These are phyloP conservation scores for Marmota flaviventris DNA, from an alignment of 2,113 vertebrate species.

Conservation along the genomic window DNA sequence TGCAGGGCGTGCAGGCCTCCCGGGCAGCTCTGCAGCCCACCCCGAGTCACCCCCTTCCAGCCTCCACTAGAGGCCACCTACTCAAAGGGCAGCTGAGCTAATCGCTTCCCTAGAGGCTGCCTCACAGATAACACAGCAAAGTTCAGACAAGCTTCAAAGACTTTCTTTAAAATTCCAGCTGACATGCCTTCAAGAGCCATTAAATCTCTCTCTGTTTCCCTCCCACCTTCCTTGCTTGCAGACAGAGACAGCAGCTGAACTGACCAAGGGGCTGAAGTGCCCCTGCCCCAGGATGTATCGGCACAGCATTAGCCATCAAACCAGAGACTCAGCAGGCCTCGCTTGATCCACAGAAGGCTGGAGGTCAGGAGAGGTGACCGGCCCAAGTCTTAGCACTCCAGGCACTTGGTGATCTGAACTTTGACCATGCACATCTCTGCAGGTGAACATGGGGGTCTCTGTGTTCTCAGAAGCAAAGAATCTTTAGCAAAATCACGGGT, in stretches of 20 bases:
- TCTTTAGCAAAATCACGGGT: neutral
- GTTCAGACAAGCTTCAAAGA: conserved; percentile 51
- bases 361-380: neutral
- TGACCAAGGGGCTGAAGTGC: neutral
- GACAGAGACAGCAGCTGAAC: neutral
- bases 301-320: neutral
- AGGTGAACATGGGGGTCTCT: neutral
- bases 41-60: neutral
- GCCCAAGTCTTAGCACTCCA: too few relatives aligned
- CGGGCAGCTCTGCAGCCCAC: neutral
- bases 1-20: neutral
- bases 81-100: neutral
- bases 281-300: neutral
- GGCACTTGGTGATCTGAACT: neutral
- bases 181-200: conserved; percentile 53
- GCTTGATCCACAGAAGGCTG: neutral
- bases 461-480: neutral
- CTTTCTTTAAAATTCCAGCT: conserved; percentile 37
- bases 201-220: conserved; percentile 5
- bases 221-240: neutral
- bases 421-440: too few relatives aligned
- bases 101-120: neutral
- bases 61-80: neutral
- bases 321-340: neutral
- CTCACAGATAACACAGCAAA: neutral